Percentiles rank a stretch among this genome's conserved stretches.
Conservation (phyloP, 2,113 vertebrate genomes). For the Hyperopisus bebe region DNA sequence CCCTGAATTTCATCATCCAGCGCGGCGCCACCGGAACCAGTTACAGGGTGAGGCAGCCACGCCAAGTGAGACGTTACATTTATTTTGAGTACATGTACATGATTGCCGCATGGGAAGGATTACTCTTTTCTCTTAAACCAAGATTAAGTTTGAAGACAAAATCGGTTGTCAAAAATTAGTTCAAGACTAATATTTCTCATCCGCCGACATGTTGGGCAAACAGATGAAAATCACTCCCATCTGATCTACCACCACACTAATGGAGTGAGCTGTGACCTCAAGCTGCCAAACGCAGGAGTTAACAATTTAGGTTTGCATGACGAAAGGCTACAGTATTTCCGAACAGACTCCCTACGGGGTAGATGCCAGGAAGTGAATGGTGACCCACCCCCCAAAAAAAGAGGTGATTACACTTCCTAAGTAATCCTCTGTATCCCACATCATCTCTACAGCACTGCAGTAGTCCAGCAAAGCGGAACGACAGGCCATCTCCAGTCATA, state of each 20-base stretch:
- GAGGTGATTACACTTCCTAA: background rate
- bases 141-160: background rate
- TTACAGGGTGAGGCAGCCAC: background rate
- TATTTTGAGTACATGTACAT: background rate
- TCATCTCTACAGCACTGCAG: background rate
- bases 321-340: conserved; percentile 12
- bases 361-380: background rate
- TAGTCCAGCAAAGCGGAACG: background rate
- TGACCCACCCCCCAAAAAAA: background rate
- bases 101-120: background rate
- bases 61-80: background rate
- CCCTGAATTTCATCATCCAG: background rate
- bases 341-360: background rate
- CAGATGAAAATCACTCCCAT: background rate
- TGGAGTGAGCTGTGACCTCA: background rate
- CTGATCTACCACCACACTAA: background rate
- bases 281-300: background rate
- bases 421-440: background rate
- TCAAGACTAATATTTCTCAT: background rate
- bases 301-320: background rate
- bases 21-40: background rate
- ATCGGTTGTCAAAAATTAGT: background rate
- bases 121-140: background rate
- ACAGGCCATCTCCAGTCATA: background rate
- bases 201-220: background rate